Evolutionary conservation across 2,888 invertebrate genomes (phyloP), one percentile per base, ranked within the genome.

Genomic region (Caenorhabditis angaria): DNA sequence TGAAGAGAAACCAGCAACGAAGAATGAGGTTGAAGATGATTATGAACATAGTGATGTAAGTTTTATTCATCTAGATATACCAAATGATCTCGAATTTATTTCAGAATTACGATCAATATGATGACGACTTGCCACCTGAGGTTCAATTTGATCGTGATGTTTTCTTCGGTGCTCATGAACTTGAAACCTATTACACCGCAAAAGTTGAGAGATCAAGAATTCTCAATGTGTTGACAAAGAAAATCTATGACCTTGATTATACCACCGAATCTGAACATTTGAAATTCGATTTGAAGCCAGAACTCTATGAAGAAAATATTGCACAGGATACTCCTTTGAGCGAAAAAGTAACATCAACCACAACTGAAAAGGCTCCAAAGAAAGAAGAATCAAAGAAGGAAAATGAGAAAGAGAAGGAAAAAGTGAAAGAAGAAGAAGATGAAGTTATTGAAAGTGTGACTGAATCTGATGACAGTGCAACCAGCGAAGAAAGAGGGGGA

Each of bases 111-210:
- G 78, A 82, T 51, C 70, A 82, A 29, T 81, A 83, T 51, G 85
- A 85, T 54, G 81, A 83, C 35, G 77, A 77, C 27, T 41, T 82
- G 47, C 81, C 83, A 10, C 86, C 84, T n/a, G 83, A 84, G 61
- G 80, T 86, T 32, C 77, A 81, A 57, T 86, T 86, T 61, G 85
- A 85, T 29, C 69, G 84, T 4, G 83, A 83, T 41, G 82, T 83
- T 10, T 85, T 85, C 61, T 72, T 67, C 25, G 82, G 79, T 24
- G 84, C 84, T 10, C 76, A 77, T 32, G 55, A 67, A 27, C 74
- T 82, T 25, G 71, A 78, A 18, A 63, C 82, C 60, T 82, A 71
- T 53, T 80, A 80, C 66, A 78, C 73, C 1, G 77, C 82, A 60
- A 73, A 69, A 25, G 77, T 82, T 18, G 62, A 65, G n/a, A 72